These are phyloP conservation scores for Pseudorhombus dupliciocellatus DNA, from an alignment of 2,113 vertebrate species.

Conservation along the genomic window DNA sequence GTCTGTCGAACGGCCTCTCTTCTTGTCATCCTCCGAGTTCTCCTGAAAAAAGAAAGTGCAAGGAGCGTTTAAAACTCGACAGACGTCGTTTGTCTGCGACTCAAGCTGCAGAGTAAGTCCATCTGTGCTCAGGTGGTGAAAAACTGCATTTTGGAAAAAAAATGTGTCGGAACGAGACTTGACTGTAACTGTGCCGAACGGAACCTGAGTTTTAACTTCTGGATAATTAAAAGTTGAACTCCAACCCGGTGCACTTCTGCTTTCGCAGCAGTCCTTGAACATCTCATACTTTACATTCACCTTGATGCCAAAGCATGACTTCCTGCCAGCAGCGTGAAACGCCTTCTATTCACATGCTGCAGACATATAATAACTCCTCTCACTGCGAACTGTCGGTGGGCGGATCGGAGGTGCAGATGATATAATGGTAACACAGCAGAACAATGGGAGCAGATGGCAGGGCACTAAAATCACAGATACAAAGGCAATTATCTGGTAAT, in stretches of 20 bases:
- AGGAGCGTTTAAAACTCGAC: no score
- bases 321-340: background rate
- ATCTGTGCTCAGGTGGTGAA: background rate
- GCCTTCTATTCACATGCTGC: constrained; percentile 46
- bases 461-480: constrained; percentile 23
- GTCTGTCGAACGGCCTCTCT: constrained; percentile 87
- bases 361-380: constrained; percentile 47
- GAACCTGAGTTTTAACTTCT: background rate
- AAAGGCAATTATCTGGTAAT: constrained; percentile 49
- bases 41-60: constrained; percentile 67
- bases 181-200: background rate
- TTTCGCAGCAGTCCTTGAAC: background rate
- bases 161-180: background rate
- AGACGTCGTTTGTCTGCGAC: no score
- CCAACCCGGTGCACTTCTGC: background rate
- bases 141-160: background rate
- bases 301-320: constrained; percentile 15
- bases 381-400: constrained; percentile 31
- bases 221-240: constrained; percentile 13
- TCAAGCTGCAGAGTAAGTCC: no score
- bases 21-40: constrained; percentile 91
- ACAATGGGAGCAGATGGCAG: constrained; percentile 56
- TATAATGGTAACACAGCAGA: constrained; percentile 22
- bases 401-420: constrained; percentile 35
- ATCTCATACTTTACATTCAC: constrained; percentile 2